Evolutionary conservation across 2,888 invertebrate genomes (phyloP), one percentile per base, ranked within the genome.

Genomic region (Aspidapion aeneum): DNA sequence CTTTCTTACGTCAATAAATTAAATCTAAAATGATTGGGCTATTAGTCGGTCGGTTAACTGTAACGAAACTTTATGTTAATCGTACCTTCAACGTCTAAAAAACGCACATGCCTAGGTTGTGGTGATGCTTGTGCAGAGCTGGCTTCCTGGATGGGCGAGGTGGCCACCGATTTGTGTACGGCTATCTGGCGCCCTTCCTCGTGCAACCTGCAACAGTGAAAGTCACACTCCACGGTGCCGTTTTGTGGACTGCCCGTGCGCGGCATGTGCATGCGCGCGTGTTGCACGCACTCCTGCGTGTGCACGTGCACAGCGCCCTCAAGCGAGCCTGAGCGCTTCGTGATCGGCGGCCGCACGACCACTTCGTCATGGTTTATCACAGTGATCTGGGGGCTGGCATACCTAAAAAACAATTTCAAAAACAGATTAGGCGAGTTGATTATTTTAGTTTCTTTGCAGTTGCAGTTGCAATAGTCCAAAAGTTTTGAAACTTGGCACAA

Each of bases 141-240:
- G 81, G 81, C 68, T 81, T 85, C 72, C 83, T 85, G 94, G 68
- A 96, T 94, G 73, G 96, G 94, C 68, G 95, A 94, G 71, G 95
- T 94, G 72, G 94, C 94, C 71, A 94, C 94, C 78, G 91, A 93
- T 82, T 94, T 94, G 83, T 93, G 93, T 69, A 94, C 93, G 69
- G 94, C 93, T 77, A 95, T 94, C 77, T 93, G 89, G 66, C 94
- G 87, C 7, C 94, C 94, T 79, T 94, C 95, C 81, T 95, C 94
- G 85, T 96, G 96, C 74, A 96, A 84, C 69, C 95, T 93, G 83
- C 95, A 95, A 82, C 96, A 96, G 81, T 96, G 96, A 82, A 96
- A 96, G 83, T 96, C 96, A 84, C 96, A 96, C 81, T 95, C 94
- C 70, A 83, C 78, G 75, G 83, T 78, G 76, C 85, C 82, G 77